These are phyloP conservation scores for Cepaea nemoralis DNA, from an alignment of 1,140 invertebrate genomes.

Conservation along the genomic window DNA sequence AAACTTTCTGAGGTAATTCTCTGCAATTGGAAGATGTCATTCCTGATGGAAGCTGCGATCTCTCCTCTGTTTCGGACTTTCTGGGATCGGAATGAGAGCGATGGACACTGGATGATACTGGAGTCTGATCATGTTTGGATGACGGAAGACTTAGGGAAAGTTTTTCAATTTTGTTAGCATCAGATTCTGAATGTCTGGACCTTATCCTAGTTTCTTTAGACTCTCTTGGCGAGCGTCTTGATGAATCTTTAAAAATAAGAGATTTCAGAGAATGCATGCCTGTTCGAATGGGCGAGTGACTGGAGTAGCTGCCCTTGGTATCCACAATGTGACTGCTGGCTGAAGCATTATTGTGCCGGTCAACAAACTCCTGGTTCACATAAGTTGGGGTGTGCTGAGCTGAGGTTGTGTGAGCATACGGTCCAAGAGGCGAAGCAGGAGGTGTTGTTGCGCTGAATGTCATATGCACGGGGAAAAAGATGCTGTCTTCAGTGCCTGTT, in stretches of 20 bases:
- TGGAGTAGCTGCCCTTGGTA: constrained; percentile 22
- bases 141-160: constrained; percentile 16
- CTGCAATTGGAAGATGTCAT: background rate
- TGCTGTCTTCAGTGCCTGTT: background rate
- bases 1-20: constrained; percentile 13
- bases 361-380: constrained; percentile 38
- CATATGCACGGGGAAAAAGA: constrained; percentile 28
- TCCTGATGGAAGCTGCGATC: background rate
- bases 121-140: background rate
- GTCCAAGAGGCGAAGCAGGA: background rate
- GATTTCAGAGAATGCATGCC: constrained; percentile 28
- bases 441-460: constrained; percentile 11
- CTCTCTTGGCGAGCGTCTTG: background rate
- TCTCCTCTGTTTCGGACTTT: background rate
- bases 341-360: background rate
- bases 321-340: constrained; percentile 4
- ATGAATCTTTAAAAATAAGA: constrained; percentile 25
- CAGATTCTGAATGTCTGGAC: constrained; percentile 27
- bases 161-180: constrained; percentile 22
- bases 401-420: background rate
- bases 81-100: constrained; percentile 6
- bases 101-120: background rate
- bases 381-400: constrained; percentile 9
- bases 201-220: background rate
- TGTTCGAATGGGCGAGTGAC: background rate